Evolutionary conservation across 2,888 invertebrate genomes (phyloP), one percentile per base, ranked within the genome.

Genomic region (Diadromus collaris): DNA sequence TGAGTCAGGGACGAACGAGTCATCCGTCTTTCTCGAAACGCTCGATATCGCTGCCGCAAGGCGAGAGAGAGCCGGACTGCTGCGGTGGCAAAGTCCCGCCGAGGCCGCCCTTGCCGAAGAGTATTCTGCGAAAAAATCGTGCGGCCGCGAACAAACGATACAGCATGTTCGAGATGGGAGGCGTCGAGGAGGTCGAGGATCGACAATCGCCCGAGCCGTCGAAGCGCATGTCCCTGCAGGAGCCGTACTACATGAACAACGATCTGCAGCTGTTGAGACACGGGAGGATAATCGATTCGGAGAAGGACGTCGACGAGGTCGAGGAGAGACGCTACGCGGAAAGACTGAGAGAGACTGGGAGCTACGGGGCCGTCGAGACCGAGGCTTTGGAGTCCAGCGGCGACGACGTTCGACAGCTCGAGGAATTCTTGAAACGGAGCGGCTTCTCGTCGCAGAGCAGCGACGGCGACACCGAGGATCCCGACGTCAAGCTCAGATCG

Each of bases 141-240:
- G 58, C 65, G 3, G 51, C 71, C 2, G 63, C 70, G 0, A 82
- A 68, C 69, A 88, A 91, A 78, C 93, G 96, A 56, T 96, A 95
- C 88, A 96, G 96, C 86, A 95, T 96, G 95, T 95, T 95, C 86
- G 96, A 96, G 90, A 93, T 95, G 92, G 94, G 94, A 79, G 93
- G 93, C 58, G 93, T 94, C 85, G 91, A 92, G 70, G 91, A 91
- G 2, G 88, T 90, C 1, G 89, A 91, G 89, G 87, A 92, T 87
- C 88, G 92, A 91, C 84, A 92, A 88, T 74, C 82, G 4, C 89
- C 92, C 89, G 86, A 94, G 90, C 92, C 91, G 56, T 93, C 93
- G 78, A 96, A 96, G 88, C 92, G 96, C 64, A 93, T 95, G 90
- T 95, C 96, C n/a, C 90, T 96, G 65, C 95, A 95, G 88, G 96